These are phyloP conservation scores for Pagetopsis macropterus DNA, from an alignment of 2,797 vertebrate genomes.

Conservation along the genomic window DNA sequence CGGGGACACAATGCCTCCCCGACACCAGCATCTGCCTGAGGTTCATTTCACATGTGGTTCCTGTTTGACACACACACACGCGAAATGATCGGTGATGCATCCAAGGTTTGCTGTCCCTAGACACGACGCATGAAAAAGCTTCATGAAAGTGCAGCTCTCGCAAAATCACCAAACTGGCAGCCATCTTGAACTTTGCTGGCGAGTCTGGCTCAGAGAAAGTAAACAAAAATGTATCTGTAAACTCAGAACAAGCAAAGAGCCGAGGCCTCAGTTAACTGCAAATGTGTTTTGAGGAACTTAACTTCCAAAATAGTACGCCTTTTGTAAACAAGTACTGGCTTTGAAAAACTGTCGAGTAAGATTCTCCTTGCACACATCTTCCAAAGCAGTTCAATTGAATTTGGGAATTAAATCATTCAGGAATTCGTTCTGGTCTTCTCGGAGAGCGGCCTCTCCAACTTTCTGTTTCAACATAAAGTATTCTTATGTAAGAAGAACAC, in stretches of 20 bases:
- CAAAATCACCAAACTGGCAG: constrained; percentile 17
- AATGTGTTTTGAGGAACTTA: constrained; percentile 3
- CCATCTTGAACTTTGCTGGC: constrained; percentile 33
- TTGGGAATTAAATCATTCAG: constrained; percentile 7
- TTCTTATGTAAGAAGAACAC: not conserved
- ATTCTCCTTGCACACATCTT: not conserved
- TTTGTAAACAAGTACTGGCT: not conserved
- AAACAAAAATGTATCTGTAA: constrained; percentile 21
- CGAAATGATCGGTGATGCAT: constrained; percentile 61
- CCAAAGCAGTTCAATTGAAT: constrained; percentile 5
- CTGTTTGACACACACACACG: constrained; percentile 56
- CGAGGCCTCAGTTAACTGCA: not conserved
- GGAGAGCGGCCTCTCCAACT: not conserved
- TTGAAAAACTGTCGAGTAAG: not conserved
- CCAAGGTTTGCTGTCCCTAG: constrained; percentile 50
- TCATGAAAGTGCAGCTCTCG: constrained; percentile 2
- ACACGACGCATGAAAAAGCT: constrained; percentile 30
- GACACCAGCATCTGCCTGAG: constrained; percentile 59
- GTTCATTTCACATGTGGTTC: constrained; percentile 77
- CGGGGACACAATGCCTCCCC: constrained; percentile 57
- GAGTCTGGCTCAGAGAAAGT: constrained; percentile 16
- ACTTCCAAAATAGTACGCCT: not conserved
- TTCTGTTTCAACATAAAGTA: not conserved
- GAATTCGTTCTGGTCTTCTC: not conserved
- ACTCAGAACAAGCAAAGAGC: constrained; percentile 10